These are phyloP conservation scores for Calameuta filiformis DNA, from an alignment of 2,888 invertebrate species.

Conservation along the genomic window DNA sequence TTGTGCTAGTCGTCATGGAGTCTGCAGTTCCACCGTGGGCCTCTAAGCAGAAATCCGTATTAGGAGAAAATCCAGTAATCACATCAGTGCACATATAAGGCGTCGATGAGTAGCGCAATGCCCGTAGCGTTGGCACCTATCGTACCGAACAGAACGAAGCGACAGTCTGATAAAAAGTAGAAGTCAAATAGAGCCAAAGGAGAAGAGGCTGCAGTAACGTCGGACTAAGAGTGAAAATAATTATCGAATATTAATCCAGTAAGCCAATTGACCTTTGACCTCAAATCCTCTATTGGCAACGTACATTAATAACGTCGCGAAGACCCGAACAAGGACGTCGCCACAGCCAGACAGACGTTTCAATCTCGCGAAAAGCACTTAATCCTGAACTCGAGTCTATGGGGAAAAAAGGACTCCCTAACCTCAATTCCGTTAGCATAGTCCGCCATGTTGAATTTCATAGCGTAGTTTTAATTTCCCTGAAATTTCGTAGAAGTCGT, in stretches of 20 bases:
- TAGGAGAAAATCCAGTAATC: conserved; percentile 53
- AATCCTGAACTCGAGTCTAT: neutral
- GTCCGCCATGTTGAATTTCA: neutral
- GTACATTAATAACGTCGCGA: neutral
- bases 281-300: neutral
- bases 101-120: conserved; percentile 39
- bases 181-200: conserved; percentile 20
- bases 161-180: neutral
- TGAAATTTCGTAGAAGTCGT: neutral
- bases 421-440: neutral
- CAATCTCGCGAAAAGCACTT: no score
- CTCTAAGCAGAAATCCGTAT: conserved; percentile 49
- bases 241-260: neutral
- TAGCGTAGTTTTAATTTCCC: neutral
- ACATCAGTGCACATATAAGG: conserved; percentile 50
- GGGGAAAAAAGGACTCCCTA: neutral
- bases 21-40: conserved; percentile 28
- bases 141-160: conserved; percentile 2
- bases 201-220: neutral
- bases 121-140: conserved; percentile 10
- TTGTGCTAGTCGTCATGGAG: neutral
- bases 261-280: neutral
- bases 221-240: neutral
- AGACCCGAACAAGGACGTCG: neutral
- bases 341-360: neutral